A percentile compares a stretch with the other conserved stretches of the same genome.
These are phyloP conservation scores for Carterocephalus palaemon DNA, from an alignment of 2,888 invertebrate genomes.

Conservation along the genomic window DNA sequence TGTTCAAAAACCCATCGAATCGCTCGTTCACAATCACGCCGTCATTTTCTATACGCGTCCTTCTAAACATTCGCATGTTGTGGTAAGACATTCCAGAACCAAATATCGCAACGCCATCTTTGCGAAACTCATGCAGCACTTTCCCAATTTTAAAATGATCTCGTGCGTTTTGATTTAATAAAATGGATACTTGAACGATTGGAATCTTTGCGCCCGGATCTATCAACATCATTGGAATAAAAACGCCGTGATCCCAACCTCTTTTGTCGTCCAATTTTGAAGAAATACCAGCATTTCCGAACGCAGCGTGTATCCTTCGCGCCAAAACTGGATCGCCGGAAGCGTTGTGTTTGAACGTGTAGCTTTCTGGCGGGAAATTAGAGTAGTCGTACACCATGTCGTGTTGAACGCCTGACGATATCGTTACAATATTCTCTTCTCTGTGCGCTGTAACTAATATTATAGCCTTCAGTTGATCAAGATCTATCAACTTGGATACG, in stretches of 20 bases:
- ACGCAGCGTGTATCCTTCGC: conserved; percentile 40
- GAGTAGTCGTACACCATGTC: conserved; percentile 44
- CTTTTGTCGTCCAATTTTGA: conserved; percentile 41
- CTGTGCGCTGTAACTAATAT: conserved; percentile 49
- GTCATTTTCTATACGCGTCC: conserved; percentile 23
- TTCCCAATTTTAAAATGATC: conserved; percentile 45
- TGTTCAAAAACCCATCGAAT: conserved; percentile 38
- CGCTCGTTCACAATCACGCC: conserved; percentile 32
- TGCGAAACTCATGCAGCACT: conserved; percentile 42
- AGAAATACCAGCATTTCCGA: conserved; percentile 38
- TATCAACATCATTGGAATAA: conserved; percentile 52
- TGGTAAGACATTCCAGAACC: conserved; percentile 51
- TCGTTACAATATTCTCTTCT: conserved; percentile 43
- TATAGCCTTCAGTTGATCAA: conserved; percentile 40
- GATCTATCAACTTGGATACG: conserved; percentile 38
- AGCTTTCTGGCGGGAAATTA: conserved; percentile 48
- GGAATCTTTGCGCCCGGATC: conserved; percentile 49
- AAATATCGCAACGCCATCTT: conserved; percentile 44
- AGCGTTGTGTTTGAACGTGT: conserved; percentile 44
- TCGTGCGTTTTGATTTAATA: conserved; percentile 42
- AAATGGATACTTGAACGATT: conserved; percentile 46
- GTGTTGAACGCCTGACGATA: conserved; percentile 42
- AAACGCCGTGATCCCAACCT: conserved; percentile 56
- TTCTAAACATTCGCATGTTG: conserved; percentile 38
- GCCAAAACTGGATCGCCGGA: conserved; percentile 43